These are phyloP conservation scores for Cephus spinipes DNA, from an alignment of 2,888 invertebrate species.

Conservation along the genomic window DNA sequence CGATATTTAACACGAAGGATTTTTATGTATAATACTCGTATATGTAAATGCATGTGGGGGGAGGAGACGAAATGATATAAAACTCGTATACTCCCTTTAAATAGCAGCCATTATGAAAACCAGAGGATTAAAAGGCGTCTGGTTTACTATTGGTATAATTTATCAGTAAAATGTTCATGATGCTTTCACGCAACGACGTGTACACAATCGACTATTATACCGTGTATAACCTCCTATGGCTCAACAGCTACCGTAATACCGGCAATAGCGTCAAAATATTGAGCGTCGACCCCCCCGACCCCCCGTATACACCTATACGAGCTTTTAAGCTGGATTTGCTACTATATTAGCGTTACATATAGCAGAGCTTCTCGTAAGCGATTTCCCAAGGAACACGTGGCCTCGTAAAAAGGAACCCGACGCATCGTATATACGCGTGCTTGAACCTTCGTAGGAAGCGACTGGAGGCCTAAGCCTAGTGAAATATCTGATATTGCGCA, in stretches of 20 bases:
- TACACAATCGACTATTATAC: neutral
- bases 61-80: no score
- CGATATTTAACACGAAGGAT: neutral
- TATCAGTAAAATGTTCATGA: neutral
- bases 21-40: neutral
- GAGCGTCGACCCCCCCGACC: constrained; percentile 15
- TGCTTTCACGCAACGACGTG: neutral
- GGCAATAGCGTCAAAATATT: constrained; percentile 25
- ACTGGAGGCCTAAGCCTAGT: no score
- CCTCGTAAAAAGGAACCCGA: neutral
- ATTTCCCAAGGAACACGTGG: constrained; percentile 20
- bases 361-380: constrained; percentile 28
- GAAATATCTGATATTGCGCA: no score
- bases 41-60: no score
- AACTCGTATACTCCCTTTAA: neutral
- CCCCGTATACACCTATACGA: constrained; percentile 17
- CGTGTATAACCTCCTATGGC: neutral
- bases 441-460: neutral
- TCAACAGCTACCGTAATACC: neutral
- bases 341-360: constrained; percentile 17
- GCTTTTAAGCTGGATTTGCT: constrained; percentile 38
- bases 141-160: neutral
- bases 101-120: neutral
- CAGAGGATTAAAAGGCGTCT: neutral
- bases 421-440: neutral